These are phyloP conservation scores for Haliclona indistincta DNA, from an alignment of 37 sponge, comb jelly and placozoan genomes.

Conservation along the genomic window DNA sequence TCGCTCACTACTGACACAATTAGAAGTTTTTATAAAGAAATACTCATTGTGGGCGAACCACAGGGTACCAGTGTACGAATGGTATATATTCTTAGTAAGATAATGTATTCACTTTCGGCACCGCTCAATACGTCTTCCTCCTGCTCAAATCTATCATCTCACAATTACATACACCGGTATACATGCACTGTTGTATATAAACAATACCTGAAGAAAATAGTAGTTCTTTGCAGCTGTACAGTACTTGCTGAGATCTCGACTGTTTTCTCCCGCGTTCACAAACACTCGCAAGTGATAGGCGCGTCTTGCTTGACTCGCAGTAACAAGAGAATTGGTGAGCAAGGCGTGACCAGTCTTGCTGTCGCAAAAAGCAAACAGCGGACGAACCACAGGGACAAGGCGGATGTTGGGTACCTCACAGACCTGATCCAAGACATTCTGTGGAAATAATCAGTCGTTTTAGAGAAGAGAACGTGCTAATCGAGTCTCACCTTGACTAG, in stretches of 20 bases:
- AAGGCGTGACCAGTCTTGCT: slow-evolving; percentile 25
- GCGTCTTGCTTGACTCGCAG: background rate
- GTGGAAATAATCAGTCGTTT: background rate
- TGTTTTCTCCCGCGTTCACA: slow-evolving; percentile 34
- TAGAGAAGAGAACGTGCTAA: too few species aligned
- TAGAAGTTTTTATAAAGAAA: too few species aligned
- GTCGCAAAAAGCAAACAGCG: slow-evolving; percentile 63
- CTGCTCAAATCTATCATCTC: too few species aligned
- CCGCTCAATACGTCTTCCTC: too few species aligned
- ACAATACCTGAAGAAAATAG: slow-evolving; percentile 56
- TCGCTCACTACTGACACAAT: too few species aligned
- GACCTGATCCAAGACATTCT: slow-evolving; percentile 13
- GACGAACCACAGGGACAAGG: slow-evolving; percentile 42
- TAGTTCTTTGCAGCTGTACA: slow-evolving; percentile 15
- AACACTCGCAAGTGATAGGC: slow-evolving; percentile 54
- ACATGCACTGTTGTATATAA: background rate
- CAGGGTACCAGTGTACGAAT: too few species aligned
- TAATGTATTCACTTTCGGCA: too few species aligned
- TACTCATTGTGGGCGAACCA: too few species aligned
- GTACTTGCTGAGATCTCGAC: slow-evolving; percentile 25
- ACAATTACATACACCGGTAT: background rate
- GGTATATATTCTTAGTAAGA: too few species aligned
- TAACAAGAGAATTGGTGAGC: slow-evolving; percentile 27
- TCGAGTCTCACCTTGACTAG: slow-evolving; percentile 34
- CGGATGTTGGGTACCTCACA: slow-evolving; percentile 12